Conservation (phyloP, 2,113 vertebrate genomes). For the Cricetomys ansorgei region DNA sequence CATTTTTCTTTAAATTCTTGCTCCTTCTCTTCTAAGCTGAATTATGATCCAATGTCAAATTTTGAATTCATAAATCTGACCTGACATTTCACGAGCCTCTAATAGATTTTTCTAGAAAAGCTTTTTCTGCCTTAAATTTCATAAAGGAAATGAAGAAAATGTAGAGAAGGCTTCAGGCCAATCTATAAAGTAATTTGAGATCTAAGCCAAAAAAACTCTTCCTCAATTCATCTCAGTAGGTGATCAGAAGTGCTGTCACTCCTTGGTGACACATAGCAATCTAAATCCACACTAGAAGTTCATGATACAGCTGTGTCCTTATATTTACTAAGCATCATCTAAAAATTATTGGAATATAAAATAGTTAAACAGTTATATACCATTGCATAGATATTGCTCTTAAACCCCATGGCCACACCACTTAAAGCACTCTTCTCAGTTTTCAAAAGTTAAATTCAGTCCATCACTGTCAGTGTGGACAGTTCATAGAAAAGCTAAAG, state of each 20-base stretch:
- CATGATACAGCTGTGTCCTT: not conserved
- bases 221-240: constrained; percentile 47
- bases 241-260: constrained; percentile 33
- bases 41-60: constrained; percentile 70
- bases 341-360: not conserved
- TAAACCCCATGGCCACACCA: not conserved
- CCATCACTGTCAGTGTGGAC: not conserved
- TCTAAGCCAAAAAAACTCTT: constrained; percentile 27
- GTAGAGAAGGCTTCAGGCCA: constrained; percentile 63
- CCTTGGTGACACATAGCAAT: not conserved
- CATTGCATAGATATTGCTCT: not conserved
- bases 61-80: constrained; percentile 70
- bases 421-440: not conserved
- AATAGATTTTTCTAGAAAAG: constrained; percentile 69
- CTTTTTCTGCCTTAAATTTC: constrained; percentile 57
- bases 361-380: not conserved
- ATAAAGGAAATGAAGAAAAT: constrained; percentile 75
- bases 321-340: not conserved
- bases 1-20: not conserved
- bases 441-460: not conserved
- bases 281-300: not conserved
- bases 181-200: constrained; percentile 67
- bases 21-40: constrained; percentile 58
- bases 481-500: not conserved
- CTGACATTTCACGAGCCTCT: constrained; percentile 69